phyloP scores from a whole-genome alignment of 2,113 vertebrate genomes.

The Otocyon megalotis region DNA sequence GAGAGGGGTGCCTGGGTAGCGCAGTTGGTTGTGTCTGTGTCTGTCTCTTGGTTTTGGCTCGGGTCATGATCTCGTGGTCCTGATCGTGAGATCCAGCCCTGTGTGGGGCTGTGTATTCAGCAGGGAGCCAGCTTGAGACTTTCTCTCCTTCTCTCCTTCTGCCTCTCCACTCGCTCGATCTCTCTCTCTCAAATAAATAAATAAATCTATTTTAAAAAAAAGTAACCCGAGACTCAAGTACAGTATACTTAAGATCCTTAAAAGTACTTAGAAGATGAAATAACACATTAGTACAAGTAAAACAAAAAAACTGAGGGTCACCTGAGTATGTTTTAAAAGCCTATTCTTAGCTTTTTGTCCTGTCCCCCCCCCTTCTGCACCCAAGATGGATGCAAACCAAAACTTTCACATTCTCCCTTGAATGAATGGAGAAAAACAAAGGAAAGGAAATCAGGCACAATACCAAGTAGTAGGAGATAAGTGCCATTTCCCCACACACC shows the following conservation, averaged over 20 bases:
- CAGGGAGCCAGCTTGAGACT: not conserved
- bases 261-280: constrained; percentile 1
- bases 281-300: not conserved
- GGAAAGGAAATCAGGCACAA: not conserved
- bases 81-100: not conserved
- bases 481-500: not conserved
- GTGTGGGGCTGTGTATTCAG: not conserved
- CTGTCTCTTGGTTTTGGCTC: not conserved
- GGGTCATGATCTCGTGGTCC: no score
- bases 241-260: not conserved
- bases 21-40: not conserved
- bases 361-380: not conserved
- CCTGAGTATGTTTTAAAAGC: not conserved
- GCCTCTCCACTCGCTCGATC: not conserved
- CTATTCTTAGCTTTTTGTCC: not conserved
- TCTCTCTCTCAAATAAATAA: not conserved
- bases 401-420: not conserved
- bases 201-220: not conserved
- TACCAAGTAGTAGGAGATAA: not conserved
- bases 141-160: not conserved
- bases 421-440: not conserved
- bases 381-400: not conserved
- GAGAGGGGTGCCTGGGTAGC: not conserved
- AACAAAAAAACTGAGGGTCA: constrained; percentile 14
- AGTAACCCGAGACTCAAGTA: not conserved